Conservation (phyloP, 2,113 vertebrate genomes). For the Turdus rufiventris region DNA sequence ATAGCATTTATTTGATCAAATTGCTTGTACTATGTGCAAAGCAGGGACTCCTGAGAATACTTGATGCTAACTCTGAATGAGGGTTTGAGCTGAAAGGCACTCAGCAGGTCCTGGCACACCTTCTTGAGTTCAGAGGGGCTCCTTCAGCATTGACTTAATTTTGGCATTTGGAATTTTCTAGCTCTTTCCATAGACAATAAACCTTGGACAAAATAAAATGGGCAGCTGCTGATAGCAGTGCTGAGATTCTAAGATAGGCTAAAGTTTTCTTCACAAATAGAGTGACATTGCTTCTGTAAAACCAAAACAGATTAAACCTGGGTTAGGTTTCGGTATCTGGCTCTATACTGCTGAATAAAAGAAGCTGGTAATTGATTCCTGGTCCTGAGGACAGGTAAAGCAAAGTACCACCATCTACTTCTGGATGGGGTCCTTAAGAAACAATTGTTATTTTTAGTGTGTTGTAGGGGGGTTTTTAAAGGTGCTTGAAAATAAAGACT, state of each 20-base stretch:
- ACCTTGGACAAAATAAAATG: neutral
- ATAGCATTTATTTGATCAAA: neutral
- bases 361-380: neutral
- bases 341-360: neutral
- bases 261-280: neutral
- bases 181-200: neutral
- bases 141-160: neutral
- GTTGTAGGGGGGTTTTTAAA: rapidly evolving
- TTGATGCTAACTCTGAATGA: neutral
- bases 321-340: neutral
- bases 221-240: neutral
- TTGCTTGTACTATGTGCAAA: neutral
- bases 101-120: neutral
- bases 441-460: neutral
- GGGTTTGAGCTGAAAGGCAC: neutral
- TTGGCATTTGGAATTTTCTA: neutral
- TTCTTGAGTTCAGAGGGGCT: neutral
- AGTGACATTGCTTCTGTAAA: neutral
- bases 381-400: neutral
- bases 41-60: neutral
- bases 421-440: neutral
- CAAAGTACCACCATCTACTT: neutral
- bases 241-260: neutral
- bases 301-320: neutral
- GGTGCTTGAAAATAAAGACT: neutral